Evolutionary conservation across 2,797 vertebrate species (phyloP).

Genomic region (Malurus leucopterus): DNA sequence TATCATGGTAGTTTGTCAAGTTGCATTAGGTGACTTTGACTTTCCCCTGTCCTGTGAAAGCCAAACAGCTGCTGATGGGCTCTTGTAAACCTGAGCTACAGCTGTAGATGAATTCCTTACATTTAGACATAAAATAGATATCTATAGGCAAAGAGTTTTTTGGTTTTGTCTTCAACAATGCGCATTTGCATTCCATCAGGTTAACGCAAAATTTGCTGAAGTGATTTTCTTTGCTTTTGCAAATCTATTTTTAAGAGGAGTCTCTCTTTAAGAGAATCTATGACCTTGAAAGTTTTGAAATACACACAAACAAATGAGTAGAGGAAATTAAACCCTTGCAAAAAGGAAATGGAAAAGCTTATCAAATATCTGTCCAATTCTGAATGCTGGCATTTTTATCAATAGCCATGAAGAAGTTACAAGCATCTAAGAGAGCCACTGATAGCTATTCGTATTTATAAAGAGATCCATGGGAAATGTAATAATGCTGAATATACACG

Average conservation of each 20-base stretch:
- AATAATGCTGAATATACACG: background rate
- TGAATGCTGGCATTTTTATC: background rate
- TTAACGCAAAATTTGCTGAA: background rate
- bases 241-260: background rate
- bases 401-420: background rate
- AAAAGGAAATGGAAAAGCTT: conserved; percentile 16
- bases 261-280: background rate
- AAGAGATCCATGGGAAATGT: background rate
- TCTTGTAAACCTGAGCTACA: background rate
- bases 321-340: conserved; percentile 11
- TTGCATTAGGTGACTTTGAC: background rate
- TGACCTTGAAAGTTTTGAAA: background rate
- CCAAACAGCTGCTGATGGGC: background rate
- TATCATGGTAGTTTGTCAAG: background rate
- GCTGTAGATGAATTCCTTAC: background rate
- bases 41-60: background rate
- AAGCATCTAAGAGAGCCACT: background rate
- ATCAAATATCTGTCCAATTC: background rate
- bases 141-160: background rate
- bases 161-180: background rate
- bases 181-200: background rate
- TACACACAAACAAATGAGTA: background rate
- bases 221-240: background rate
- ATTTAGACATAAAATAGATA: background rate
- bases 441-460: background rate